These are phyloP conservation scores for Hephaestus fuliginosus DNA, from an alignment of 2,797 vertebrate species.

Conservation along the genomic window DNA sequence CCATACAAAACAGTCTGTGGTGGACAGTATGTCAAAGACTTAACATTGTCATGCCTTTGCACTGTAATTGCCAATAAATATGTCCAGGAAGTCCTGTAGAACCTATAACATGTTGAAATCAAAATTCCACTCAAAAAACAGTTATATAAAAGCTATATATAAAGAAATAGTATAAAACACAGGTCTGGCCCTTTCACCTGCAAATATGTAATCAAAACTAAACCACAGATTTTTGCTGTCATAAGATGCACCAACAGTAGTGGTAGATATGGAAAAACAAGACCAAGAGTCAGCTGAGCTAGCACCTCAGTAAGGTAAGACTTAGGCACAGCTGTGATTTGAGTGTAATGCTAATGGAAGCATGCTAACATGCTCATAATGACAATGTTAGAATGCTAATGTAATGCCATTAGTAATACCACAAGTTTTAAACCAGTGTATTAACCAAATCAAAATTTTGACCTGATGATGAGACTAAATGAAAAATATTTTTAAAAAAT, in stretches of 20 bases:
- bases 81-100: neutral
- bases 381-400: neutral
- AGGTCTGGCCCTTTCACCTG: too few relatives aligned
- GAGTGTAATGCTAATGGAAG: neutral
- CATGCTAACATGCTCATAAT: neutral
- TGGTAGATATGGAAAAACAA: neutral
- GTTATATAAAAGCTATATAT: neutral
- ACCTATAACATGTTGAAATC: neutral
- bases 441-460: neutral
- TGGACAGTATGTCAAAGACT: neutral
- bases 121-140: neutral
- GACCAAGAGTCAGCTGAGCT: neutral
- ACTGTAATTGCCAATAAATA: neutral
- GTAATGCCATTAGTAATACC: too few relatives aligned
- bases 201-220: neutral
- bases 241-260: too few relatives aligned
- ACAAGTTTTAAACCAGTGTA: neutral
- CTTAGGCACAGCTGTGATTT: neutral
- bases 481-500: neutral
- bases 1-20: neutral
- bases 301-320: neutral
- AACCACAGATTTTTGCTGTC: neutral
- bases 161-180: too few relatives aligned
- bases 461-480: neutral
- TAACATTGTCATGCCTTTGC: neutral